A percentile compares a stretch with the other conserved stretches of the same genome.
These are phyloP conservation scores for Margarornis squamiger DNA, from an alignment of 2,797 vertebrate genomes.

Conservation along the genomic window DNA sequence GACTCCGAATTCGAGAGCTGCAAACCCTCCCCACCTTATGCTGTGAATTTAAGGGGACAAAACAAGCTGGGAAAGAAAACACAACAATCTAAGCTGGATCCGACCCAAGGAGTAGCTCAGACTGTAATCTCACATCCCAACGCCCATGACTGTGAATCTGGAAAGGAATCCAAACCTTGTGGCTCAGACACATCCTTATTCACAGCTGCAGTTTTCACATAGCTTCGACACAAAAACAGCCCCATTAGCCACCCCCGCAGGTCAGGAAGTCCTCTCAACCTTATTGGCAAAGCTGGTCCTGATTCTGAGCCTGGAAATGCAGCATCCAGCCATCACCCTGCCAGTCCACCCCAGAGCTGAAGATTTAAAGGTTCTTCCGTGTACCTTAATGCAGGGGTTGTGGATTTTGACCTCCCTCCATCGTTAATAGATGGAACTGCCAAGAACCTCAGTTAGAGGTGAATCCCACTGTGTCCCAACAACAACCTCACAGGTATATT, in stretches of 20 bases:
- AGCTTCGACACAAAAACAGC: conserved; percentile 39
- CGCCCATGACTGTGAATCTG: conserved; percentile 36
- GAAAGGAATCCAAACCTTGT: conserved; percentile 5
- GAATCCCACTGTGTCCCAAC: not conserved
- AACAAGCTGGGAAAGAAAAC: not conserved
- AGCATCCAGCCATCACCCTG: not conserved
- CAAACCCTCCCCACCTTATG: not conserved
- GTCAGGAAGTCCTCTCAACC: conserved; percentile 38
- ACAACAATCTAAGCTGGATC: not conserved
- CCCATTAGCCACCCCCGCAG: conserved; percentile 23
- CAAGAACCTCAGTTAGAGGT: not conserved
- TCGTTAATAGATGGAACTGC: not conserved
- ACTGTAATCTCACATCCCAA: conserved; percentile 14
- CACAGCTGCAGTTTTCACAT: conserved; percentile 41
- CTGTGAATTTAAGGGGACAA: not conserved
- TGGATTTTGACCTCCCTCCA: not conserved
- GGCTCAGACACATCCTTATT: conserved; percentile 31
- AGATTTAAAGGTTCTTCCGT: not conserved
- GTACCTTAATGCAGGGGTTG: not conserved
- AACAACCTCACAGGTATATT: not conserved
- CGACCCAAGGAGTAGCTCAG: conserved; percentile 44
- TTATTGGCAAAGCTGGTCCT: not conserved
- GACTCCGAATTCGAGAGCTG: not conserved
- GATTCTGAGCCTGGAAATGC: not conserved
- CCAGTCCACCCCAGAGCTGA: not conserved